A percentile compares a stretch with the other conserved stretches of the same genome.
Conservation (phyloP, 2,113 vertebrate genomes). For the Garra rufa region DNA sequence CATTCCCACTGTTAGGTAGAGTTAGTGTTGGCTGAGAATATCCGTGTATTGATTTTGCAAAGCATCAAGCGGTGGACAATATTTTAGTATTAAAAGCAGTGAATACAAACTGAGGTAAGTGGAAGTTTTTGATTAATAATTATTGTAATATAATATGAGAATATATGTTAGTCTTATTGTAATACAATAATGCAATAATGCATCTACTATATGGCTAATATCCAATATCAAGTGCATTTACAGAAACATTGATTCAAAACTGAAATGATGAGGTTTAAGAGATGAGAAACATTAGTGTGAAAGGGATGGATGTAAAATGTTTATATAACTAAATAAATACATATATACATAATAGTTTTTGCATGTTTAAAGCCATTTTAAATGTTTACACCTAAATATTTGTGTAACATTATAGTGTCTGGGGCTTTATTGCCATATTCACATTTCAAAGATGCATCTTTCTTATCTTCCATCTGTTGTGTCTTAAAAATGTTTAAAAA, state of each 20-base stretch:
- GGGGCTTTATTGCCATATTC: background rate
- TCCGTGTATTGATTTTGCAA: background rate
- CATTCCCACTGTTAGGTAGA: background rate
- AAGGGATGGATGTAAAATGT: background rate
- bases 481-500: conserved; percentile 8
- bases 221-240: background rate
- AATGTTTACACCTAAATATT: background rate
- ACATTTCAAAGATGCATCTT: background rate
- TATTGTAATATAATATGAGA: background rate
- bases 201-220: background rate
- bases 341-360: background rate
- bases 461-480: conserved; percentile 34
- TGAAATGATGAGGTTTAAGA: background rate
- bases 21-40: background rate
- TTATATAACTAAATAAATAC: background rate
- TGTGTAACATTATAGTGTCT: background rate
- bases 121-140: background rate
- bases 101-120: conserved; percentile 12
- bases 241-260: background rate
- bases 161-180: background rate
- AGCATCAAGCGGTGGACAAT: background rate
- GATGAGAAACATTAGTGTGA: background rate
- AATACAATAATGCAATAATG: background rate
- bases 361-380: background rate
- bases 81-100: background rate